These are phyloP conservation scores for Enteromius thamalakanensis DNA, from an alignment of 2,797 vertebrate genomes.

Conservation along the genomic window DNA sequence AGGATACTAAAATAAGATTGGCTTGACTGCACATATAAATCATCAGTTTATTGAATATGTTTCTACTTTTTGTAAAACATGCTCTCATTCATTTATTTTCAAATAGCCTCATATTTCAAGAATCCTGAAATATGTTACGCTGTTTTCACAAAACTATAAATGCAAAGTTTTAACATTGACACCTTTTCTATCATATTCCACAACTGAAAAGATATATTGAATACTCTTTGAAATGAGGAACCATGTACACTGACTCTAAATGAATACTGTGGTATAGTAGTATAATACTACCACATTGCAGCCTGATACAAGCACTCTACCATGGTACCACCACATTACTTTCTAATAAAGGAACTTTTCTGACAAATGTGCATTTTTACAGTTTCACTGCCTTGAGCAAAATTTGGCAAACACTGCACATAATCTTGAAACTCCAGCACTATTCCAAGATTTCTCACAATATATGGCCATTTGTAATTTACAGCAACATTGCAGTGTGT, in stretches of 20 bases:
- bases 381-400: background rate
- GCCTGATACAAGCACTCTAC: background rate
- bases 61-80: background rate
- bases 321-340: background rate
- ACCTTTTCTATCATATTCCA: too few relatives aligned
- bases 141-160: background rate
- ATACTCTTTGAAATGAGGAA: background rate
- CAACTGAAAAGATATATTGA: background rate
- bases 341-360: background rate
- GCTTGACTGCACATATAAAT: background rate
- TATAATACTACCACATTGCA: background rate
- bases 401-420: slow-evolving; percentile 15
- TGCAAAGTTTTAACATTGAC: background rate
- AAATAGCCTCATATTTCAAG: background rate
- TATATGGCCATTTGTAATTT: slow-evolving; percentile 1
- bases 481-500: slow-evolving; percentile 30
- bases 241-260: background rate
- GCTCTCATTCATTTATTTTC: background rate
- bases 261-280: background rate
- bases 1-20: background rate
- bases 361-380: background rate
- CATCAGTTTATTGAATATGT: background rate
- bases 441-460: slow-evolving; percentile 20
- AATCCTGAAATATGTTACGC: background rate
- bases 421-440: slow-evolving; percentile 17